Evolutionary conservation across 30 jellyfish, hydroid and myxozoan genomes (phyloP), one percentile per base, ranked within the genome.

Genomic region (Chironex yamaguchii): DNA sequence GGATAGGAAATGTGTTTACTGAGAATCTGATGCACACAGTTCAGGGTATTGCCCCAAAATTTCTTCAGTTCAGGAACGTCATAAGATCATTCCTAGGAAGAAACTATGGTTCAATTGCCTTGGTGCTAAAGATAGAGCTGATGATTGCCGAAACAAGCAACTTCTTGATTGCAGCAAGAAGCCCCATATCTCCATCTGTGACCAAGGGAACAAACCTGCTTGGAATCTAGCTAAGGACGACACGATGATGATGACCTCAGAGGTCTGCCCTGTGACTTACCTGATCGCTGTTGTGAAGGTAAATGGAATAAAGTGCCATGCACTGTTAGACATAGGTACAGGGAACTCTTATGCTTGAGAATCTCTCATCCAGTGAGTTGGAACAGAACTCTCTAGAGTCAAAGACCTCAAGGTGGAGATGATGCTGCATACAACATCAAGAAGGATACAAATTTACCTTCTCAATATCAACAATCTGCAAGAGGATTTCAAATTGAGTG

Each of bases 111-210:
- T 49, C 82, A 91, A 91, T 69, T 83, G 97, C 80, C 76, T 92
- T 24, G 92, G 96, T 22, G 36, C 52, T 21, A 67, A 71, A 11
- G 96, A 91, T 73, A 14, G 89, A n/a, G 93, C 86, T 0, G 32
- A 89, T 4, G 62, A 63, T 20, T 90, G 96, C 62, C 52, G 70
- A 64, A 49, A 49, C 32, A 67, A 54, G 22, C 30, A 74, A 28
- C 54, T 54, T 2, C 26, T 52, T 35, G 53, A 67, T 3, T 85
- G 96, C 81, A 64, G 79, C 0, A 58, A 88, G 51, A 66, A 87
- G 13, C 96, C 81, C 72, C 96, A 89, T 34, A 28, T 93, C 20
- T 91, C 93, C 20, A 33, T 91, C 25, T 91, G 97, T 65, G 84
- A 53, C n/a, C 62, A 81, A 69, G 36, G n/a, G n/a, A n/a, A n/a